These are phyloP conservation scores for Philotrypesis tridentata DNA, from an alignment of 1,140 invertebrate genomes.

Conservation along the genomic window DNA sequence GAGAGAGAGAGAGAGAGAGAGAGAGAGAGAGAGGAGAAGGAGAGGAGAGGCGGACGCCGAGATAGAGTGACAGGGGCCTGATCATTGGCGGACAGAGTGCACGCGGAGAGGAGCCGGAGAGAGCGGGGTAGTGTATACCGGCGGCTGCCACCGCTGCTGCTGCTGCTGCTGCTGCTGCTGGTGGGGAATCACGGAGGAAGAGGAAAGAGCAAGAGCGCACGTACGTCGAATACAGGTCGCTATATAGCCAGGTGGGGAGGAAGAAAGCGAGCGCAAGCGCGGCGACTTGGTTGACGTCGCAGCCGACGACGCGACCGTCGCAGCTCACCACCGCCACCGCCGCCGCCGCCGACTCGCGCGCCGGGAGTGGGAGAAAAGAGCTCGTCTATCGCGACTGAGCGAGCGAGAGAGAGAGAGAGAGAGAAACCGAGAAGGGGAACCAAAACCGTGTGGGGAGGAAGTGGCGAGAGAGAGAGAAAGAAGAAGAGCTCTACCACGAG, in stretches of 20 bases:
- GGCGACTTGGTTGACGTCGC: slow-evolving; percentile 21
- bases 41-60: slow-evolving; percentile 41
- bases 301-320: slow-evolving; percentile 35
- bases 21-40: slow-evolving; percentile 19
- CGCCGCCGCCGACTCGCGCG: too few species aligned
- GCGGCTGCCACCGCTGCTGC: slow-evolving; percentile 8
- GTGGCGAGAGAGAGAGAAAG: slow-evolving; percentile 37
- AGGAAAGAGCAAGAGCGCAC: slow-evolving; percentile 21
- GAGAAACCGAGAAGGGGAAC: slow-evolving; percentile 37
- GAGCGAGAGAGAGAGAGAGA: slow-evolving; percentile 35
- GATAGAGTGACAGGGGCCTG: slow-evolving; percentile 65
- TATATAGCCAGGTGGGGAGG: slow-evolving; percentile 55
- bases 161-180: slow-evolving; percentile 30
- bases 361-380: slow-evolving; percentile 41
- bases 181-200: slow-evolving; percentile 46
- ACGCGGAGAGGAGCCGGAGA: slow-evolving; percentile 43
- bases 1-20: slow-evolving; percentile 12
- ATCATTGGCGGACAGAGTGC: slow-evolving; percentile 67
- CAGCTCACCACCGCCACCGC: background rate
- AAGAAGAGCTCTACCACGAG: slow-evolving; percentile 40
- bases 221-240: slow-evolving; percentile 43
- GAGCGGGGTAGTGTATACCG: slow-evolving; percentile 3
- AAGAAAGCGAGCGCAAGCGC: slow-evolving; percentile 53
- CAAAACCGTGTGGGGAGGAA: slow-evolving; percentile 36
- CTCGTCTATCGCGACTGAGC: slow-evolving; percentile 8